Conservation (phyloP, 2,797 vertebrate species). For the Mallotus villosus region DNA sequence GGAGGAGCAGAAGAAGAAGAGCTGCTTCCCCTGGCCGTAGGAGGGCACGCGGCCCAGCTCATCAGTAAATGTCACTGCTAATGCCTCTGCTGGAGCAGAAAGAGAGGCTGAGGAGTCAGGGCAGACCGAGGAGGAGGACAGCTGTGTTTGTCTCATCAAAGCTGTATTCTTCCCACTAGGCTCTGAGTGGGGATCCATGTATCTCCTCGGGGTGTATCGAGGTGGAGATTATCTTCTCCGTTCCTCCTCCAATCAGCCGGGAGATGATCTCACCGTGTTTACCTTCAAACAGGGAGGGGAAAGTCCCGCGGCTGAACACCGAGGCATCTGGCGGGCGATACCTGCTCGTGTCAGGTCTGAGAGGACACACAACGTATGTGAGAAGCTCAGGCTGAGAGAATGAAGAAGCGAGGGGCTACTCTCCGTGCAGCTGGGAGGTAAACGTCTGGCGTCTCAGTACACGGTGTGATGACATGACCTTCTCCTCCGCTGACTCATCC, state of each 20-base stretch:
- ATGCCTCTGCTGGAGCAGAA: background rate
- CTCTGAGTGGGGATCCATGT: too few relatives aligned
- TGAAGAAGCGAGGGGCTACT: too few relatives aligned
- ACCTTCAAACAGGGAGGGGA: conserved; percentile 5
- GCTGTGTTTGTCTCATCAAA: background rate
- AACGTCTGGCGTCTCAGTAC: too few relatives aligned
- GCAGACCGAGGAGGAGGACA: background rate
- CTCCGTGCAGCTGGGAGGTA: too few relatives aligned
- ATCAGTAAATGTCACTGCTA: conserved; percentile 38
- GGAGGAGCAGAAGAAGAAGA: conserved; percentile 20
- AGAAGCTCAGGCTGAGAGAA: too few relatives aligned
- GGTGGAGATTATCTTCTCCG: background rate
- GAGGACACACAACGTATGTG: background rate
- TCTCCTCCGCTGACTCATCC: too few relatives aligned
- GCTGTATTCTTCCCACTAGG: too few relatives aligned
- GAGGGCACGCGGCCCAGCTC: too few relatives aligned
- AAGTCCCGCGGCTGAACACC: conserved; percentile 8
- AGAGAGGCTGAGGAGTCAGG: background rate
- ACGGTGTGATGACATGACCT: too few relatives aligned
- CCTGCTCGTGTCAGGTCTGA: conserved; percentile 22
- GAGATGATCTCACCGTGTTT: conserved; percentile 13
- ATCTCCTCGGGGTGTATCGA: too few relatives aligned
- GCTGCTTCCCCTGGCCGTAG: too few relatives aligned
- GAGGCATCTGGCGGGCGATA: background rate
- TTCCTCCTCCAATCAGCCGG: background rate